Base-by-base conservation (phyloP, 2,888 invertebrate genomes). In the Nezara viridula region DNA sequence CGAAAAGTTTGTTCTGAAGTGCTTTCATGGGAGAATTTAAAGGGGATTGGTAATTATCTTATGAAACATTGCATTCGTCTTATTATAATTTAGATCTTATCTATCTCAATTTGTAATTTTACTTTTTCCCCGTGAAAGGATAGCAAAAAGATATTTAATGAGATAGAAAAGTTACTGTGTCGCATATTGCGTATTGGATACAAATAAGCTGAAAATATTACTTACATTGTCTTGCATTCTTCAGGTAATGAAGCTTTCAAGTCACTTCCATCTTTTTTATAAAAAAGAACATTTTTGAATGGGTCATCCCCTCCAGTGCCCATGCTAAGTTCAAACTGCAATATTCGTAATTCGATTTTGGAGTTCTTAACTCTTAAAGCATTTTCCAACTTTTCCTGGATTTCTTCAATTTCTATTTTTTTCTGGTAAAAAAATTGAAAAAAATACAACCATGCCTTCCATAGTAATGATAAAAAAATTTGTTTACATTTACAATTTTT, bases 241-340 rank as follows among this genome's bases (percentile, higher is more conserved):
- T 81, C 44, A 12, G 81, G 81, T n/a, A 81, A 47, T 5, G 47
- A 24, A 32, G 73, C 40, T 40, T 50, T 47, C 66, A 73, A 37
- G 27, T 73, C 19, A 21, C 47, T 27, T 27, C 86, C 86, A 27
- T 24, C 21, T 66, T 86, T 60, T 50, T 19, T 37, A 47, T 52
- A 73, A 27, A 86, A 52, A 44, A 60, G 52, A 40, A 89, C 37
- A 85, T 85, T 52, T 77, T 50, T 60, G 16, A 66, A 85, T 4
- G 85, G 73, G 16, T 89, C 86, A 32, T 86, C 37, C 27, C 55
- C 89, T 66, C 37, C 52, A 7, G 44, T 60, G 2, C 85, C 85
- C 52, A 89, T 66, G 27, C 86, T 73, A n/a, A 85, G 27, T 21
- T 60, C 86, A 27, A 85, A 27, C 44, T 55, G 40, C 2, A 86